Conservation (phyloP, 2,113 vertebrate genomes). For the Sylvietta virens region DNA sequence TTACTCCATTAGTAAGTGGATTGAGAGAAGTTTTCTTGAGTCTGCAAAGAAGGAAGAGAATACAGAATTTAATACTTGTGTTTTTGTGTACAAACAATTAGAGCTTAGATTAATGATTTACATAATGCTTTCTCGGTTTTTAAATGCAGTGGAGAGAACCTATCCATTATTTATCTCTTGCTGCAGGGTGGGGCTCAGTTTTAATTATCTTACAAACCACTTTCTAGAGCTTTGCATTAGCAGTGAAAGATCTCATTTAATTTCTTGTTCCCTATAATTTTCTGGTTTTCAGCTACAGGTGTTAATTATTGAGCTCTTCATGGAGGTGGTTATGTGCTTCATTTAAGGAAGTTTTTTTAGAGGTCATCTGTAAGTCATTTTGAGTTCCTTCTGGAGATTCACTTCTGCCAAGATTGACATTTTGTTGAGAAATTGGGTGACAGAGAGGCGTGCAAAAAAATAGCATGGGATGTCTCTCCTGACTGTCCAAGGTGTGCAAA, state of each 20-base stretch:
- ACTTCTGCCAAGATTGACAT: not conserved
- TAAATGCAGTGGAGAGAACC: not conserved
- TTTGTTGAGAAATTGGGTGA: not conserved
- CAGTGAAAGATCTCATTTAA: not conserved
- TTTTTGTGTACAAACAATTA: not conserved
- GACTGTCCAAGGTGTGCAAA: not conserved
- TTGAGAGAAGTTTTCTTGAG: not conserved
- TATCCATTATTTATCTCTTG: not conserved
- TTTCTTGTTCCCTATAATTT: not conserved
- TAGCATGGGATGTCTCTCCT: not conserved
- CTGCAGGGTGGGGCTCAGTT: not conserved
- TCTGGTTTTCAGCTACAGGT: not conserved
- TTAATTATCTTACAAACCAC: not conserved
- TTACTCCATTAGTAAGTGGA: not conserved
- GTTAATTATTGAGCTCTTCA: not conserved
- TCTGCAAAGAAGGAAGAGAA: not conserved
- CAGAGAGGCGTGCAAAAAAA: not conserved
- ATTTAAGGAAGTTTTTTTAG: not conserved
- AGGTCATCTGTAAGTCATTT: not conserved
- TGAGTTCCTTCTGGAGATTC: not conserved
- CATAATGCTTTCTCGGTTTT: not conserved
- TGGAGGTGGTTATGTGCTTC: not conserved
- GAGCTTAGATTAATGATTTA: not conserved
- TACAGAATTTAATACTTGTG: not conserved
- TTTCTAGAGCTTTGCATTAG: not conserved